A percentile compares a stretch with the other conserved stretches of the same genome.
phyloP scores from a whole-genome alignment of 2,888 invertebrate genomes.

The Candidula unifasciata region DNA sequence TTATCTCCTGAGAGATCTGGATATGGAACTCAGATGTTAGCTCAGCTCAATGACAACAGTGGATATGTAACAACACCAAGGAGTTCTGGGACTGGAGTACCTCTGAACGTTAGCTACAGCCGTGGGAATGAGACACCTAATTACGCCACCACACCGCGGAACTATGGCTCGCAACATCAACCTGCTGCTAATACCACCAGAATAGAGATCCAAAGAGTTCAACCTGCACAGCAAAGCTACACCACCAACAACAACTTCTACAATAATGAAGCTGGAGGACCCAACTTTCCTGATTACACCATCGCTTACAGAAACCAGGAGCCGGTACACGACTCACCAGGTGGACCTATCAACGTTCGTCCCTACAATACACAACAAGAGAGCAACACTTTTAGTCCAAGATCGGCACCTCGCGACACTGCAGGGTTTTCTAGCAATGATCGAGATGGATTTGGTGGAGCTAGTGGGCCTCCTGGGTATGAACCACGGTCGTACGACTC shows the following conservation, averaged over 20 bases:
- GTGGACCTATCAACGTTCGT: slow-evolving; percentile 36
- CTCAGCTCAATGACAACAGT: slow-evolving; percentile 53
- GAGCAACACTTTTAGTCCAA: slow-evolving; percentile 18
- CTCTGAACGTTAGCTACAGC: slow-evolving; percentile 51
- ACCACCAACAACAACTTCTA: slow-evolving; percentile 59
- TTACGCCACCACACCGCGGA: slow-evolving; percentile 50
- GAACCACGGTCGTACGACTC: slow-evolving; percentile 33
- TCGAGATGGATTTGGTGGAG: neutral
- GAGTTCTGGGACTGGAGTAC: slow-evolving; percentile 56
- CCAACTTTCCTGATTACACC: slow-evolving; percentile 52
- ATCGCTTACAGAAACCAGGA: slow-evolving; percentile 51
- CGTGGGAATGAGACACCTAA: slow-evolving; percentile 45
- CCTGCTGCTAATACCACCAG: slow-evolving; percentile 42
- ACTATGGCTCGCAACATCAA: slow-evolving; percentile 46
- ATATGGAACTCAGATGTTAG: slow-evolving; percentile 54
- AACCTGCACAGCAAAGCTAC: slow-evolving; percentile 50
- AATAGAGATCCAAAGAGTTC: slow-evolving; percentile 52
- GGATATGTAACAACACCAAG: slow-evolving; percentile 7
- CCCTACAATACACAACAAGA: neutral
- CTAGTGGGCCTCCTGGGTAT: slow-evolving; percentile 40
- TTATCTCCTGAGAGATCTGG: slow-evolving; percentile 39
- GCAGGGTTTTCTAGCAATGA: slow-evolving; percentile 2
- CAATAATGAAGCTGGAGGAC: slow-evolving; percentile 42
- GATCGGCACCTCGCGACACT: slow-evolving; percentile 15
- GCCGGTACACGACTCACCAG: slow-evolving; percentile 41